phyloP scores from a whole-genome alignment of 2,113 vertebrate genomes.

The Pavo muticus region DNA sequence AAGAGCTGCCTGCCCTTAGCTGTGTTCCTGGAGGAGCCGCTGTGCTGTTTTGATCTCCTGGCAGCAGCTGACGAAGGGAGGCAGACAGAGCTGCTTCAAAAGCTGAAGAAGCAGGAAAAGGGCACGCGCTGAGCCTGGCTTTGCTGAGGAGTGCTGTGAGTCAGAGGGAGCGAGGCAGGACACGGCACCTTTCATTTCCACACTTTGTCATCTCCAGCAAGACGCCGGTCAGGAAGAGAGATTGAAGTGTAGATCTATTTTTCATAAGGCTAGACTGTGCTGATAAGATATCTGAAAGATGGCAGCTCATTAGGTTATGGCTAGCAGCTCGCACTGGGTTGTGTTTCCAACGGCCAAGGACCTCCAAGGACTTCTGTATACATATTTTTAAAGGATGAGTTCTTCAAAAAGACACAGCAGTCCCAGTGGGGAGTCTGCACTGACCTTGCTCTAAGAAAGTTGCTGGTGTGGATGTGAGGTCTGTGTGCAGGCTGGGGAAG shows the following conservation, averaged over 20 bases:
- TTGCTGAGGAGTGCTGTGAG: rapidly evolving
- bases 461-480: background rate
- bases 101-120: background rate
- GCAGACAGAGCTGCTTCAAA: background rate
- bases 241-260: background rate
- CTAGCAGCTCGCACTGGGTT: background rate
- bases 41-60: background rate
- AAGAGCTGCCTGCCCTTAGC: background rate
- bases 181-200: background rate
- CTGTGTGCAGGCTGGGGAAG: too few relatives aligned
- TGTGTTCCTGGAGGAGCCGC: background rate
- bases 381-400: background rate
- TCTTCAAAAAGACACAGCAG: background rate
- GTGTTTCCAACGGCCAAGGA: background rate
- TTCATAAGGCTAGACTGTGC: background rate
- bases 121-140: background rate
- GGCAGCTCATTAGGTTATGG: background rate
- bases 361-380: background rate
- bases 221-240: background rate
- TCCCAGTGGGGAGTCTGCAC: background rate
- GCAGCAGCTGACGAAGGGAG: background rate
- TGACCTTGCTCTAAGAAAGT: background rate
- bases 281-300: background rate
- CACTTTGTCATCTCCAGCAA: background rate
- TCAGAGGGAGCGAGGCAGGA: background rate